Evolutionary conservation across 2,888 invertebrate genomes (phyloP), one percentile per base, ranked within the genome.

Genomic region (Pristionchus fissidentatus): DNA sequence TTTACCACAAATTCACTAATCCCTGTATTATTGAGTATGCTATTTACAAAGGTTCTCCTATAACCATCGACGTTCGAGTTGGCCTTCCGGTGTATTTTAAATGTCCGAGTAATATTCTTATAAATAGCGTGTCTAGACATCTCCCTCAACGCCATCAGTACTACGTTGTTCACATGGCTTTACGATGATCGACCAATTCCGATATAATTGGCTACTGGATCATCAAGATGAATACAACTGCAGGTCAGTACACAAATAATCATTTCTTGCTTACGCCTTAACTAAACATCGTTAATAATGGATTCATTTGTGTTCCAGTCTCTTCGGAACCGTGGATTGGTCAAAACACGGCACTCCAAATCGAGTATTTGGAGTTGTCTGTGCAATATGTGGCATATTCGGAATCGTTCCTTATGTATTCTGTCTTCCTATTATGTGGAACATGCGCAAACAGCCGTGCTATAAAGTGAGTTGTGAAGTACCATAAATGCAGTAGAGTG

Each of bases 391-490:
- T 13, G 70, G 70, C 1, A 7, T 41, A 0, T 22, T 70, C 2
- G 38, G 70, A 38, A 70, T 70, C 1, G n/a, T 70, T 43, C 70
- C 70, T 0, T 70, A 70, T 26, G 41, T 70, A 10, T 41, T 70
- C 70, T 70, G 70, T 4, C 70, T 70, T 3, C 41, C 43, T 5
- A 70, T 70, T 0, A 70, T 70, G 70, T 70, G 70, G 70, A 70
- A 26, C 26, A 70, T 41, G 26, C 22, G 70, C 1, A 70, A 22
- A 8, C 22, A 26, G 0, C 41, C 70, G 0, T 70, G 70, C 26
- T 70, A 70, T 26, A 70, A 70, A 41, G 70, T 70, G 22, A 0
- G 70, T n/a, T n/a, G 1, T n/a, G 15, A 62, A 1, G 1, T 13
- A 4, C 3, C 35, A 7, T 7, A 13, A 3, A 32, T 19, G 62